A percentile compares a stretch with the other conserved stretches of the same genome.
Evolutionary conservation across 2,888 invertebrate species (phyloP).

Genomic region (Unio delphinus): DNA sequence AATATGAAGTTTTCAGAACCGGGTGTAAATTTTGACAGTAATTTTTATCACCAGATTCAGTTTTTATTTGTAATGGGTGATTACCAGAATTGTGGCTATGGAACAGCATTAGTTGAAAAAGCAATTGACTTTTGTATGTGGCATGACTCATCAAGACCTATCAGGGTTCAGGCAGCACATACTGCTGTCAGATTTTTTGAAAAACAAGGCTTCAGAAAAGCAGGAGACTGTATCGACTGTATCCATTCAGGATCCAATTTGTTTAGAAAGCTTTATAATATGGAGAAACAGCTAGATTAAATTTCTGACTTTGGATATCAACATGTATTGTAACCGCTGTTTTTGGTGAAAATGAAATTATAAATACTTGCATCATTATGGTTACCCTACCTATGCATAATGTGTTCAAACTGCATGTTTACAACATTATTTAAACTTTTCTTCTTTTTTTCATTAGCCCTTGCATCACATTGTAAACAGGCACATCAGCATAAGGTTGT

Average conservation of each 20-base stretch:
- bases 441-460: too few species aligned
- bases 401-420: too few species aligned
- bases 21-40: constrained; percentile 28
- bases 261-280: constrained; percentile 40
- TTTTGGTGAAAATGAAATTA: too few species aligned
- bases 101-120: constrained; percentile 28
- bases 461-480: too few species aligned
- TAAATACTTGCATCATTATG: too few species aligned
- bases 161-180: constrained; percentile 46
- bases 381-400: too few species aligned
- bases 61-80: constrained; percentile 49
- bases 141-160: constrained; percentile 20
- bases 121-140: constrained; percentile 29
- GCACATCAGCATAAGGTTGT: too few species aligned
- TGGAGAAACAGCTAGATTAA: constrained; percentile 20
- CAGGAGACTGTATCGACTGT: constrained; percentile 37
- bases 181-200: constrained; percentile 46
- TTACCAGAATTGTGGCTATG: constrained; percentile 40
- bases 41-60: constrained; percentile 43
- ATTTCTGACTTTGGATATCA: too few species aligned
- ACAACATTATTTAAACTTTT: too few species aligned
- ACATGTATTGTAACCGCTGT: too few species aligned
- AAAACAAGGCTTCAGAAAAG: constrained; percentile 36
- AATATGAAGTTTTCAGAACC: constrained; percentile 20
- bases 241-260: constrained; percentile 35